These are phyloP conservation scores for Epizoanthus rinbou DNA, from an alignment of 92 coral and sea anemone genomes.

Conservation along the genomic window DNA sequence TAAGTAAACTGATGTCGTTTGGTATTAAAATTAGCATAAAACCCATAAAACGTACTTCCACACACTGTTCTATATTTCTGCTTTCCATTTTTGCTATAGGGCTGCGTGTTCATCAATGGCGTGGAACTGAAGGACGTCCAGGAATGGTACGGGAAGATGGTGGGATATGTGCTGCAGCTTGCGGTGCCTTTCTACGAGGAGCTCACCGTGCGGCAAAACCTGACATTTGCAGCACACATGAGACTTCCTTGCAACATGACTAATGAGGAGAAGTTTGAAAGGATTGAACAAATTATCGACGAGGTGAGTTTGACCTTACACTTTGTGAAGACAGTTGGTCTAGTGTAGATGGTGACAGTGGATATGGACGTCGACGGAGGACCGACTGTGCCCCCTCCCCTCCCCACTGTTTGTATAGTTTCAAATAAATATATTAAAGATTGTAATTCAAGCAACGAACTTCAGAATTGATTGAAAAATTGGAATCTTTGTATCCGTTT, in stretches of 20 bases:
- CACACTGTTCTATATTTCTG: neutral
- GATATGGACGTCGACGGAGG: too few species aligned
- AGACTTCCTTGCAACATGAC: conserved; percentile 46
- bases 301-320: conserved; percentile 46
- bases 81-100: conserved; percentile 34
- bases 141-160: conserved; percentile 67
- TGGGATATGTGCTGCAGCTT: conserved; percentile 70
- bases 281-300: conserved; percentile 70
- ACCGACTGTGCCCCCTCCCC: too few species aligned
- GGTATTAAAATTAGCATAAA: too few species aligned
- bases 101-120: conserved; percentile 66
- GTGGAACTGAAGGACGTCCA: conserved; percentile 58
- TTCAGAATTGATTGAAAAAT: too few species aligned
- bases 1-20: too few species aligned
- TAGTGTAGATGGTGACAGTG: neutral
- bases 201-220: conserved; percentile 67
- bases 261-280: conserved; percentile 57
- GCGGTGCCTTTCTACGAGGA: conserved; percentile 74
- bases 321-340: neutral
- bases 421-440: too few species aligned
- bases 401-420: too few species aligned
- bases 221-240: conserved; percentile 69
- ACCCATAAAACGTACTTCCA: too few species aligned
- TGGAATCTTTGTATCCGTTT: too few species aligned
- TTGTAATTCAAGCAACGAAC: too few species aligned